A percentile compares a stretch with the other conserved stretches of the same genome.
These are phyloP conservation scores for Caenorhabditis afra DNA, from an alignment of 2,888 invertebrate species.

Conservation along the genomic window DNA sequence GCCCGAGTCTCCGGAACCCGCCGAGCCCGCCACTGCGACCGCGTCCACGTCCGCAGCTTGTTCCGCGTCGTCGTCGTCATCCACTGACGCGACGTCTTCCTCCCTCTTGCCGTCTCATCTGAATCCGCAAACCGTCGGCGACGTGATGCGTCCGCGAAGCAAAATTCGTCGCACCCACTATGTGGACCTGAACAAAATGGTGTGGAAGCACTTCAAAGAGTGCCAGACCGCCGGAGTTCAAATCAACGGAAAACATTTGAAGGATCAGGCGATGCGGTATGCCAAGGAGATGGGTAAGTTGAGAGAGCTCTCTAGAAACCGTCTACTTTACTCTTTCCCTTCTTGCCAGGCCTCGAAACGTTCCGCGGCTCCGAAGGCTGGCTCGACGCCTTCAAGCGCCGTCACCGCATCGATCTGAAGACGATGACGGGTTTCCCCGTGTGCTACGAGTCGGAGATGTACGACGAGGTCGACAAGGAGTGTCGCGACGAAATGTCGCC, in stretches of 20 bases:
- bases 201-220: constrained; percentile 70
- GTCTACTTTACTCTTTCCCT: neutral
- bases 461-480: constrained; percentile 52
- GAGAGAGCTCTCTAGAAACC: neutral
- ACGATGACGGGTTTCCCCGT: constrained; percentile 68
- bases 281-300: constrained; percentile 64
- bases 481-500: constrained; percentile 32
- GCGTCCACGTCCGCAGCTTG: neutral
- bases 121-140: neutral
- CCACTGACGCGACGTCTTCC: too few species aligned
- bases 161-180: constrained; percentile 64
- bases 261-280: constrained; percentile 67
- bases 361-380: constrained; percentile 73
- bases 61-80: too few species aligned
- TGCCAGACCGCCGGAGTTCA: constrained; percentile 53
- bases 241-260: constrained; percentile 66
- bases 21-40: neutral
- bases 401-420: constrained; percentile 70
- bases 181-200: constrained; percentile 66
- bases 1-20: neutral
- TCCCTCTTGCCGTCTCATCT: neutral
- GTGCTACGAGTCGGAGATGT: constrained; percentile 62
- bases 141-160: constrained; percentile 31
- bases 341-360: constrained; percentile 53
- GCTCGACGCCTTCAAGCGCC: constrained; percentile 71